These are phyloP conservation scores for Coregonus sp. DNA, from an alignment of 2,797 vertebrate species.

Conservation along the genomic window DNA sequence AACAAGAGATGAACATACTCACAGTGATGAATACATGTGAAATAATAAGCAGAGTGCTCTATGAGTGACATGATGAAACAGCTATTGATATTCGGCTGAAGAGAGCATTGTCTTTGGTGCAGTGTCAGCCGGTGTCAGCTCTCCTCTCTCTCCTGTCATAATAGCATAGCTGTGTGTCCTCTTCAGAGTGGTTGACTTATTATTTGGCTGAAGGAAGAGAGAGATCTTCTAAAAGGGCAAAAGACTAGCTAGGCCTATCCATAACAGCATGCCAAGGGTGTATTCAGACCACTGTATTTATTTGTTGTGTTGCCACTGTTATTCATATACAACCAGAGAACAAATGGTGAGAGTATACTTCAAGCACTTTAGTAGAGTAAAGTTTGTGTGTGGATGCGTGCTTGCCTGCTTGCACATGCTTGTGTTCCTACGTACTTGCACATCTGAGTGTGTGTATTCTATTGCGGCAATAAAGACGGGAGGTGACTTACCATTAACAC, in stretches of 20 bases:
- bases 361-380: neutral
- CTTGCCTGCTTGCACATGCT: neutral
- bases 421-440: neutral
- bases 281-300: slow-evolving; percentile 5
- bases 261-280: slow-evolving; percentile 26
- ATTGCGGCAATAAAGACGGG: neutral
- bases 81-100: slow-evolving; percentile 41
- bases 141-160: slow-evolving; percentile 55
- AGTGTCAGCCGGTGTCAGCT: slow-evolving; percentile 29
- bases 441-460: neutral
- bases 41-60: slow-evolving; percentile 11
- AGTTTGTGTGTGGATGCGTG: slow-evolving; percentile 10
- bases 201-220: slow-evolving; percentile 38
- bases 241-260: slow-evolving; percentile 11
- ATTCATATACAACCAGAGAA: neutral
- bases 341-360: neutral
- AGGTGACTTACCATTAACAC: neutral
- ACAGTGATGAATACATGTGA: slow-evolving; percentile 7
- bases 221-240: slow-evolving; percentile 32
- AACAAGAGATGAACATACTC: neutral
- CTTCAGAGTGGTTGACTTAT: slow-evolving; percentile 31
- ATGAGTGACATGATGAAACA: slow-evolving; percentile 49
- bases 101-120: slow-evolving; percentile 13
- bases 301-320: neutral
- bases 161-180: slow-evolving; percentile 47